Base-by-base conservation (phyloP, 2,888 invertebrate species). In the Lasioglossum villosulum region DNA sequence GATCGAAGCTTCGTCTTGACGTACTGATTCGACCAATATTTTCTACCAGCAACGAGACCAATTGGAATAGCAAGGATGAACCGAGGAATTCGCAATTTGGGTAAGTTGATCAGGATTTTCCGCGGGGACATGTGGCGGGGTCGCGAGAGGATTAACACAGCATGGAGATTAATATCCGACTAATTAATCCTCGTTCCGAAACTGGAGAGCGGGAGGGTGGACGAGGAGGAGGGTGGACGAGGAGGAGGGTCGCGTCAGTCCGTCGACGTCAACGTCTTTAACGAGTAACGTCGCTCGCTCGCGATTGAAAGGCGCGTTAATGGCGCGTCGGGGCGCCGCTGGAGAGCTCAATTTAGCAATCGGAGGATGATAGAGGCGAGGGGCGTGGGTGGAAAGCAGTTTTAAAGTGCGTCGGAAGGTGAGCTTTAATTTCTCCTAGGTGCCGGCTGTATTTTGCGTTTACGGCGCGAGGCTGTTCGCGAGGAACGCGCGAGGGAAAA, bases 401-500 rank as follows among this genome's bases (percentile, higher is more conserved):
- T 73, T 74, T 66, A 66, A 42, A 27, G 66, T 14, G 37, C 39
- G 30, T 45, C 71, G 48, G 59, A 42, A 75, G 48, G 66, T 75
- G 56, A 48, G 82, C 68, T 87, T 80, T 81, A 88, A 88, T 88
- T 86, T 78, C 74, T 74, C 75, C 48, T 45, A 78, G 66, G 75
- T 73, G 39, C 39, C 63, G 34, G 45, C 68, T 34, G 48, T 88
- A 81, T 88, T 88, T 88, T 84, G 82, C 86, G 83, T 89, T 88
- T 73, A 84, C 82, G 78, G 77, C 48, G 78, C 42, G 37, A 66
- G 68, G 75, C 52, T 82, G 75, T 83, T 79, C 79, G 81, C 84
- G 83, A 81, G 81, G 78, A 74, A 82, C 73, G 82, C 86, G 63
- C 75, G 30, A 63, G 80, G 66, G 45, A 90, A 90, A 90, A 90